Evolutionary conservation across 2,113 vertebrate species (phyloP).

Genomic region (Esox niger): DNA sequence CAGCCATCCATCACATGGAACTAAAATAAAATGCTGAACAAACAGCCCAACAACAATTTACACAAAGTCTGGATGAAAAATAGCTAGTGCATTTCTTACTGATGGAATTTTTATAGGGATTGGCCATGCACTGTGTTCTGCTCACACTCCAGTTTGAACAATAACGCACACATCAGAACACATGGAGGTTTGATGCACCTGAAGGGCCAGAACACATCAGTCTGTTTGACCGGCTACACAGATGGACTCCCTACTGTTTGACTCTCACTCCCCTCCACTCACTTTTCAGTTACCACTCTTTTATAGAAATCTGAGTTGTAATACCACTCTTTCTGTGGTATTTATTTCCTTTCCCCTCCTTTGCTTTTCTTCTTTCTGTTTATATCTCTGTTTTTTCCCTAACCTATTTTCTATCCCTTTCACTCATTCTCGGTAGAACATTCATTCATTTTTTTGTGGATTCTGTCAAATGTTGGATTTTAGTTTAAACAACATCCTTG

Average conservation of each 20-base stretch:
- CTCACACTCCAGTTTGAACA: not conserved
- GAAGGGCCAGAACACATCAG: not conserved
- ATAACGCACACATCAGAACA: not conserved
- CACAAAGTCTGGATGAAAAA: no score
- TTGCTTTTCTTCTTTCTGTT: no score
- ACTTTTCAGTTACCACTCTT: not conserved
- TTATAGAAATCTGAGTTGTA: not conserved
- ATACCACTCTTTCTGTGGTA: not conserved
- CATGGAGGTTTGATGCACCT: constrained; percentile 10
- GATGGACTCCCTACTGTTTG: not conserved
- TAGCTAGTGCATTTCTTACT: no score
- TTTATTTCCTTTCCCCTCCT: no score
- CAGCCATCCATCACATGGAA: no score
- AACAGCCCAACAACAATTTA: no score
- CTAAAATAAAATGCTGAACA: no score
- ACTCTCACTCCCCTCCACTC: not conserved
- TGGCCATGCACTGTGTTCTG: no score
- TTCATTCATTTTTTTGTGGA: not conserved
- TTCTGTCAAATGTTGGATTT: not conserved
- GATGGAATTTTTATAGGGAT: no score
- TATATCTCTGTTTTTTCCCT: not conserved
- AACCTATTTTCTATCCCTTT: constrained; percentile 11
- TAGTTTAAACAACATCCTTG: no score
- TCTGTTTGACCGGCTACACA: not conserved
- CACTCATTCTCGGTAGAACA: not conserved